Conservation (phyloP, 2,888 invertebrate species). For the Antheraea yamamai region DNA sequence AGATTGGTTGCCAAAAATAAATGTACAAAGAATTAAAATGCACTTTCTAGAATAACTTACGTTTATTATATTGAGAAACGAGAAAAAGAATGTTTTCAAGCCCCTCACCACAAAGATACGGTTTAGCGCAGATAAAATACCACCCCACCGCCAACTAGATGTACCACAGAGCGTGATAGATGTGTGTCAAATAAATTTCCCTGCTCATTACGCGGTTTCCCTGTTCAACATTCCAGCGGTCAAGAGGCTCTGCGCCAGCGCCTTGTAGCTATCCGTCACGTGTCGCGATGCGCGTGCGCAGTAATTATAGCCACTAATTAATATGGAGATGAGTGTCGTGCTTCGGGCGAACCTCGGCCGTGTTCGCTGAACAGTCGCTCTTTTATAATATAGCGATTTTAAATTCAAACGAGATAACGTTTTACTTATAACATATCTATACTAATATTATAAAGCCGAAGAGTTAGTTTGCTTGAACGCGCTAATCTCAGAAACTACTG, state of each 20-base stretch:
- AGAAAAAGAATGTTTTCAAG: neutral
- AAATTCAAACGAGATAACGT: neutral
- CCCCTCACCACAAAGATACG: neutral
- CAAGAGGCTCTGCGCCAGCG: conserved; percentile 62
- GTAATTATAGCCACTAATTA: conserved; percentile 76
- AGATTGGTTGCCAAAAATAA: no score
- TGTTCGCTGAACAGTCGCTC: neutral
- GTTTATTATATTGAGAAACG: neutral
- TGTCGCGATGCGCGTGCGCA: conserved; percentile 55
- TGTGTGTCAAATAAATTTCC: conserved; percentile 60
- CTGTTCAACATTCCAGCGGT: conserved; percentile 50
- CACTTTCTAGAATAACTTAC: no score
- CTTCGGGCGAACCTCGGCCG: neutral
- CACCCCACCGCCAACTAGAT: conserved; percentile 2
- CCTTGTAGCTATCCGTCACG: conserved; percentile 75
- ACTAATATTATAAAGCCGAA: no score
- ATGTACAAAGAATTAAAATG: no score
- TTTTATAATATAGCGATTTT: neutral
- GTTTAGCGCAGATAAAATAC: conserved; percentile 1
- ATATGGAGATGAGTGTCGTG: conserved; percentile 33
- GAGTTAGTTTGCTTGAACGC: no score
- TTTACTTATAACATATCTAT: no score
- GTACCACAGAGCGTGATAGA: conserved; percentile 31
- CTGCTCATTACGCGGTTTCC: conserved; percentile 69
- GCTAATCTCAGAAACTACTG: no score